A percentile compares a stretch with the other conserved stretches of the same genome.
These are phyloP conservation scores for Magallana ariakensis DNA, from an alignment of 1,140 invertebrate species.

Conservation along the genomic window DNA sequence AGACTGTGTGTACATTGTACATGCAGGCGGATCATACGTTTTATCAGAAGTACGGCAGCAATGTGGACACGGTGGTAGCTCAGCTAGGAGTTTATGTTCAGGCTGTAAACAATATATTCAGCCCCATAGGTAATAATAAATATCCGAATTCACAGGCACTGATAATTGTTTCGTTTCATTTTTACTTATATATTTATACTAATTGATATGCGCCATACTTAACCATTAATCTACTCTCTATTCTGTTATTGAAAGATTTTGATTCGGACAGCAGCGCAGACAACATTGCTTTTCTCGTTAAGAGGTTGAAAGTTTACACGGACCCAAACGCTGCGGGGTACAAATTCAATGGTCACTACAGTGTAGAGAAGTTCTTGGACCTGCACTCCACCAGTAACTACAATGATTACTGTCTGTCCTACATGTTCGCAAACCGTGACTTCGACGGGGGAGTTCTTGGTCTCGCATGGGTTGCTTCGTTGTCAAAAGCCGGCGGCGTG, in stretches of 20 bases:
- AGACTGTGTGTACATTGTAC: constrained; percentile 91
- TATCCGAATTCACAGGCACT: background rate
- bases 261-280: constrained; percentile 94
- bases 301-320: constrained; percentile 95
- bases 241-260: constrained; percentile 86
- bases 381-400: constrained; percentile 97
- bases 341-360: constrained; percentile 94
- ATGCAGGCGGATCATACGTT: constrained; percentile 95
- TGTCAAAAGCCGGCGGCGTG: constrained; percentile 96
- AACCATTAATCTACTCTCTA: background rate
- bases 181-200: background rate
- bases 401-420: constrained; percentile 97
- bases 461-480: constrained; percentile 94
- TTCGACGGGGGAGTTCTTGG: constrained; percentile 97
- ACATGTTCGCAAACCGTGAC: constrained; percentile 98
- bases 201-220: background rate
- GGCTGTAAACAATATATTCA: constrained; percentile 94
- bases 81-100: constrained; percentile 96
- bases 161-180: background rate
- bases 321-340: constrained; percentile 90
- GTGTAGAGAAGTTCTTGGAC: constrained; percentile 98
- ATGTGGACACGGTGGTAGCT: constrained; percentile 96
- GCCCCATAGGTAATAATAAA: constrained; percentile 86
- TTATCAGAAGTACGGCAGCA: constrained; percentile 93
- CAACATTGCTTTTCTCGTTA: constrained; percentile 97